Base-by-base conservation (phyloP, 2,888 invertebrate genomes). In the Rotaria magnacalcarata region DNA sequence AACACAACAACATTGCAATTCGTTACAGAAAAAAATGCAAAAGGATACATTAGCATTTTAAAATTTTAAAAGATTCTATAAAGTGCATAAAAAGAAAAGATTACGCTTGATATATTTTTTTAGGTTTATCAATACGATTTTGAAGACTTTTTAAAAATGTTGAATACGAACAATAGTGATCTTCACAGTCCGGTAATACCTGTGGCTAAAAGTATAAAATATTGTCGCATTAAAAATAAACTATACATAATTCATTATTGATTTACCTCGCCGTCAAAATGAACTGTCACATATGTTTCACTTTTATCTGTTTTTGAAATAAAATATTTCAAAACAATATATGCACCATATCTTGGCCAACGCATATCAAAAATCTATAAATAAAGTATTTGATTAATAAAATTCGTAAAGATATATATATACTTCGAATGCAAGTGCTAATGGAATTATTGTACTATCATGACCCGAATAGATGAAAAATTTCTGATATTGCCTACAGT, bases 391-490 rank as follows among this genome's bases (percentile, higher is more conserved):
- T 21, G 21, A 2, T 54, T 4, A 54, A 6, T 54, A 3, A 54
- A 54, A 54, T 1, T 67, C 1, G 5, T 16, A 34, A 14, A 27
- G n/a, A 3, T 34, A 34, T 34, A 34, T 14, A 52, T 27, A 14
- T 43, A 80, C 80, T 24, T 80, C 80, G 0, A 80, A 47, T 80
- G 80, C 80, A n/a, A 80, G 47, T 10, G 80, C 80, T 47, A 80
- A n/a, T 10, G 80, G 80, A 47, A 80, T 80, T 14, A 80, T 0
- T 47, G 80, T 80, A 80, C 47, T 80, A n/a, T 80, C 80, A 80
- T 80, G 80, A 47, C 47, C 80, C 7, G 80, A 80, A 80, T 80
- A 80, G 11, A 80, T 47, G 34, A n/a, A 80, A 11, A 80, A 43
- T 14, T 47, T 80, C 3, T 80, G 47, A 80, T 47, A 80, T 1